Percentiles rank a stretch among this genome's conserved stretches.
These are phyloP conservation scores for Crotalus horridus DNA, from an alignment of 2,113 vertebrate genomes.

Conservation along the genomic window DNA sequence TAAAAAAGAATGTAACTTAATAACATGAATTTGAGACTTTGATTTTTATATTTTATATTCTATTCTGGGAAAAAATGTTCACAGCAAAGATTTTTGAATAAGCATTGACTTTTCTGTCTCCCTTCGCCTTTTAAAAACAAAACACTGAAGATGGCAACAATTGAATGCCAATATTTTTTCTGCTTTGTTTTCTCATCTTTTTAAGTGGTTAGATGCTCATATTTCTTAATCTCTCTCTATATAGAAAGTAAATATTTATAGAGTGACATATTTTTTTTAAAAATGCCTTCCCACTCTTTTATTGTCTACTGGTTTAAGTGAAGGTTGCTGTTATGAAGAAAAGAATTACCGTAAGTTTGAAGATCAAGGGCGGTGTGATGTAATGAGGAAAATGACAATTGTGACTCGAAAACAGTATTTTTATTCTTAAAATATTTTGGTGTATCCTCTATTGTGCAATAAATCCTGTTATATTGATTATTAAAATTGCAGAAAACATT, in stretches of 20 bases:
- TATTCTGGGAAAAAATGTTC: not conserved
- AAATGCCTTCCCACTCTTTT: conserved; percentile 53
- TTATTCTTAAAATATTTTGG: conserved; percentile 33
- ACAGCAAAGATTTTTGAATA: not conserved
- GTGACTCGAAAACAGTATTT: conserved; percentile 34
- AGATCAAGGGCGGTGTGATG: conserved; percentile 27
- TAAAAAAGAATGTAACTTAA: not conserved
- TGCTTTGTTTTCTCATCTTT: conserved; percentile 12
- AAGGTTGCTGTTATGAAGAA: conserved; percentile 38
- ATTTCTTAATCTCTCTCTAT: not conserved
- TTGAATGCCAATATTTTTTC: not conserved
- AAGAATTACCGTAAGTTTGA: conserved; percentile 27
- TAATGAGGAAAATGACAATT: conserved; percentile 29
- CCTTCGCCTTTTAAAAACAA: not conserved
- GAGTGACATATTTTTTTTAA: conserved; percentile 19
- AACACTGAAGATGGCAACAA: not conserved
- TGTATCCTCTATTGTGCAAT: not conserved
- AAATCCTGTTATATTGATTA: conserved; percentile 13
- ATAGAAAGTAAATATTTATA: conserved; percentile 47
- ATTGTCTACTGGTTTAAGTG: conserved; percentile 25
- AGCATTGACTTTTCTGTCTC: not conserved
- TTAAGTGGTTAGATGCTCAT: conserved; percentile 7
- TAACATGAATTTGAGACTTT: not conserved
- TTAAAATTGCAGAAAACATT: not conserved
- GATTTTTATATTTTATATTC: not conserved